Percentiles rank a stretch among this genome's conserved stretches.
These are phyloP conservation scores for Heliocidaris tuberculata DNA, from an alignment of 35 echinoderm and acorn worm species.

Conservation along the genomic window DNA sequence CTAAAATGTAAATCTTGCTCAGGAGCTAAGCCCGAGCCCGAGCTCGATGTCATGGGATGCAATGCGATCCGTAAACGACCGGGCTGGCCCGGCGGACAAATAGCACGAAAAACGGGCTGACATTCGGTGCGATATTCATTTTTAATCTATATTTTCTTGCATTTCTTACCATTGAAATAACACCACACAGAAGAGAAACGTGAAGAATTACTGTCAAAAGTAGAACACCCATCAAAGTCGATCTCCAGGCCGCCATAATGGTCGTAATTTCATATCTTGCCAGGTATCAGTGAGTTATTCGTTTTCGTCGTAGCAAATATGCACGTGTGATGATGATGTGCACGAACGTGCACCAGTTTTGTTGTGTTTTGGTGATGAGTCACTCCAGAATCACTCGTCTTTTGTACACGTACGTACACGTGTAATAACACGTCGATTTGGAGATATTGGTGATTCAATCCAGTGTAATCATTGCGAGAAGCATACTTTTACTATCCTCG, in stretches of 20 bases:
- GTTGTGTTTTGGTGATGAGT: neutral
- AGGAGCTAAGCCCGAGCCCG: no score
- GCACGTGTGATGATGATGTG: no score
- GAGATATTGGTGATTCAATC: neutral
- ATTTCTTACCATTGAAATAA: conserved; percentile 35
- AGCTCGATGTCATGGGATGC: no score
- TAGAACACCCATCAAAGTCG: neutral
- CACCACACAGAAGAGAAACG: conserved; percentile 26
- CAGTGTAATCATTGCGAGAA: no score
- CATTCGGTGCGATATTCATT: neutral
- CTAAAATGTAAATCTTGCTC: no score
- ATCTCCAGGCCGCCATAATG: neutral
- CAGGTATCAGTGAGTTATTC: no score
- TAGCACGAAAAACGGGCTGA: neutral
- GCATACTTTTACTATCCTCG: no score
- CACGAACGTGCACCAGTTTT: neutral
- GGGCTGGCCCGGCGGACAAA: neutral
- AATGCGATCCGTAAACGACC: neutral
- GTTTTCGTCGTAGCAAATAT: no score
- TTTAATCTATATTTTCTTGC: neutral
- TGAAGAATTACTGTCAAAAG: neutral
- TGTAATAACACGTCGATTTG: neutral
- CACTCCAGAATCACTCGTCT: no score
- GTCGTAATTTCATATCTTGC: neutral
- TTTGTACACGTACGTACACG: no score